Conservation (phyloP, 1,140 invertebrate genomes). For the Globodera ellingtonae region DNA sequence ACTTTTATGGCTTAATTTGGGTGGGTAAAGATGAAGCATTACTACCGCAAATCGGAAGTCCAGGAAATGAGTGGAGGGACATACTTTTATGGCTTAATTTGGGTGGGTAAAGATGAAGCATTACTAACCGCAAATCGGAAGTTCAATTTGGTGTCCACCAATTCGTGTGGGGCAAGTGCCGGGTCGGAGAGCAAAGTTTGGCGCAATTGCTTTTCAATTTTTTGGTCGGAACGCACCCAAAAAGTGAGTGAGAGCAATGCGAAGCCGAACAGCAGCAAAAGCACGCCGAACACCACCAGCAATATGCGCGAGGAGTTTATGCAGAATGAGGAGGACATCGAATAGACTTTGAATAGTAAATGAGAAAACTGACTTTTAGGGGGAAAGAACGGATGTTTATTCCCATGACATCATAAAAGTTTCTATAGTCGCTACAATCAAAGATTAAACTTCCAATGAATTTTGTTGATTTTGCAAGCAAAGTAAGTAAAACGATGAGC, state of each 20-base stretch:
- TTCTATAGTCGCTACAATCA: too few relatives aligned
- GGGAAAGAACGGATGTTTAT: background rate
- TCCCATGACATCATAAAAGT: too few relatives aligned
- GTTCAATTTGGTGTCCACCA: constrained; percentile 33
- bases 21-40: background rate
- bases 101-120: background rate
- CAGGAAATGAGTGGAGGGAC: background rate
- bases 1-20: background rate
- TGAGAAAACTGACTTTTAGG: background rate
- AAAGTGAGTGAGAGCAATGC: constrained; percentile 25
- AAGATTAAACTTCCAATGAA: too few relatives aligned
- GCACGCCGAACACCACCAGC: constrained; percentile 27
- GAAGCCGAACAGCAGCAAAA: constrained; percentile 26
- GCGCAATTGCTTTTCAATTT: constrained; percentile 32
- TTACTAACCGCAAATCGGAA: constrained; percentile 16
- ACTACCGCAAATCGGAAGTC: constrained; percentile 18
- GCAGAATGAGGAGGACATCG: background rate
- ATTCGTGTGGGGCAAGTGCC: constrained; percentile 12
- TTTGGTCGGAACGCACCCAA: constrained; percentile 41
- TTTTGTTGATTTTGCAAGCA: too few relatives aligned
- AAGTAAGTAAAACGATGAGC: too few relatives aligned
- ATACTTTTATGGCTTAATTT: background rate
- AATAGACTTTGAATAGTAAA: constrained; percentile 9
- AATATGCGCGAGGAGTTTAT: background rate
- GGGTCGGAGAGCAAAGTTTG: constrained; percentile 30